Evolutionary conservation across 2,113 vertebrate genomes (phyloP).

Genomic region (Oostethus manadensis): DNA sequence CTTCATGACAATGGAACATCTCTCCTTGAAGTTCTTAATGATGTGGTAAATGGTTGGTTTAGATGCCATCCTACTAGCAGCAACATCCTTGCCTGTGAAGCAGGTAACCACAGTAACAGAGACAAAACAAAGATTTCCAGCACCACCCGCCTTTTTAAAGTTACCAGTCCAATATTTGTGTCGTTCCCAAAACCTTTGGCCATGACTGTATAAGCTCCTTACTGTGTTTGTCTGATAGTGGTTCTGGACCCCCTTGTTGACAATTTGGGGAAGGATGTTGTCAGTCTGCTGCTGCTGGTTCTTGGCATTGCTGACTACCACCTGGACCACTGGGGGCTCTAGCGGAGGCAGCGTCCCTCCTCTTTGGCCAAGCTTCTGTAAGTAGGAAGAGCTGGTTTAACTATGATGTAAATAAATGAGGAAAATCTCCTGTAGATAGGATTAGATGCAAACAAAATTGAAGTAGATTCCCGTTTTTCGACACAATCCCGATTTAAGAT

Average conservation of each 20-base stretch:
- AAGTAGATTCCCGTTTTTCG: neutral
- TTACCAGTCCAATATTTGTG: too few species aligned
- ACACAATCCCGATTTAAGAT: neutral
- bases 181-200: neutral
- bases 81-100: too few species aligned
- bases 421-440: neutral
- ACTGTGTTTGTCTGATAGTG: conserved; percentile 70
- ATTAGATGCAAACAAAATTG: neutral
- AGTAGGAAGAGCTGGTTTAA: conserved; percentile 12
- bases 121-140: too few species aligned
- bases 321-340: conserved; percentile 75
- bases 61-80: neutral
- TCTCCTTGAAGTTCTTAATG: too few species aligned
- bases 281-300: conserved; percentile 66
- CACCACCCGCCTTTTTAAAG: too few species aligned
- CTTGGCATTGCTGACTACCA: conserved; percentile 72
- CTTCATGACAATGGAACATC: too few species aligned
- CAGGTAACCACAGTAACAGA: too few species aligned
- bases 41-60: too few species aligned
- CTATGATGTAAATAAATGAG: neutral
- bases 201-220: conserved; percentile 21
- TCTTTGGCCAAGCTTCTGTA: conserved; percentile 70
- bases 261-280: conserved; percentile 75
- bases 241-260: conserved; percentile 70
- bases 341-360: conserved; percentile 74